These are phyloP conservation scores for Solenodon paradoxus DNA, from an alignment of 2,113 vertebrate genomes.

Conservation along the genomic window DNA sequence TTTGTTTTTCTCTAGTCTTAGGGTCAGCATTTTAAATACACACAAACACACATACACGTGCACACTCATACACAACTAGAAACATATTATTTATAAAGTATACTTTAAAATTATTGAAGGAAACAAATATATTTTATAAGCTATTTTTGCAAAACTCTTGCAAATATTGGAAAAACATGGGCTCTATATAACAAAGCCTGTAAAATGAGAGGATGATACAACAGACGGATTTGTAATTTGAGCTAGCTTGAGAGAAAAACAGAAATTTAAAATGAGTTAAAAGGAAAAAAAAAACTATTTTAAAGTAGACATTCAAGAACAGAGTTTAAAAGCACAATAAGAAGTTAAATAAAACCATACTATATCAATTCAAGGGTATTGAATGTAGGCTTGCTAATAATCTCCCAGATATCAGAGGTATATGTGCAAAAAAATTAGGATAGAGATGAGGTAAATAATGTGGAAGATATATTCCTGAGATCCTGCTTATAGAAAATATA, in stretches of 20 bases:
- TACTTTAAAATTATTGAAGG: conserved; percentile 33
- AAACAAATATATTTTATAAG: conserved; percentile 42
- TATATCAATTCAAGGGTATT: conserved; percentile 21
- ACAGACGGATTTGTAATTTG: conserved; percentile 57
- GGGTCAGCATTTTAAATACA: neutral
- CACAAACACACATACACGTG: neutral
- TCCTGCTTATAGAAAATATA: neutral
- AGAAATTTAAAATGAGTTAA: conserved; percentile 50
- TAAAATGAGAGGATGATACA: conserved; percentile 55
- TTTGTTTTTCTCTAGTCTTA: neutral
- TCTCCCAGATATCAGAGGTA: neutral
- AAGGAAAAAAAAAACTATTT: neutral
- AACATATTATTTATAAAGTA: neutral
- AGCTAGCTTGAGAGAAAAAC: conserved; percentile 18
- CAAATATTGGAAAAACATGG: conserved; percentile 49
- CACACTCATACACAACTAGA: neutral
- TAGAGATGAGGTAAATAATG: neutral
- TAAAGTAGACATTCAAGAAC: conserved; percentile 45
- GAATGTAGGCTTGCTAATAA: neutral
- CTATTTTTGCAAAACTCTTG: conserved; percentile 44
- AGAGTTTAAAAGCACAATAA: conserved; percentile 11
- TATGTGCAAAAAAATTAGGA: neutral
- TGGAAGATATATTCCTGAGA: neutral
- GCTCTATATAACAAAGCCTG: conserved; percentile 46
- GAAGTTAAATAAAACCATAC: neutral